Conservation (phyloP, 2,113 vertebrate genomes). For the Lathamus discolor region DNA sequence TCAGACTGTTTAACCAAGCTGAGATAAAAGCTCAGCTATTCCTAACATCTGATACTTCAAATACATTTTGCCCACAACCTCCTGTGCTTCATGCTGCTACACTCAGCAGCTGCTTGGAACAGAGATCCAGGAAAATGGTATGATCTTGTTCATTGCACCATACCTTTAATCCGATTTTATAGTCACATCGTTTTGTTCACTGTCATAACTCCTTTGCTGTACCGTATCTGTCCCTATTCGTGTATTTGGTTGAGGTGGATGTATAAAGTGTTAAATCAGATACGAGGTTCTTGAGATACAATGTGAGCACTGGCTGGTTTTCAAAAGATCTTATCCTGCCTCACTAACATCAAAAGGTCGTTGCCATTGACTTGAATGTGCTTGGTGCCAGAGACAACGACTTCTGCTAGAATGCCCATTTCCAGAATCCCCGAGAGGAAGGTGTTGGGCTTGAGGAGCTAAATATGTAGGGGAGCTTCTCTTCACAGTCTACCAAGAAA, state of each 20-base stretch:
- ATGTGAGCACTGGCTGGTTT: background rate
- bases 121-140: background rate
- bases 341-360: background rate
- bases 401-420: background rate
- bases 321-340: background rate
- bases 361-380: background rate
- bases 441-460: background rate
- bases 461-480: background rate
- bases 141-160: background rate
- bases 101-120: background rate
- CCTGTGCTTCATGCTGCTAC: background rate
- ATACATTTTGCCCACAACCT: background rate
- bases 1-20: background rate
- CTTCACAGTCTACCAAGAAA: background rate
- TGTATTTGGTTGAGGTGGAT: background rate
- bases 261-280: background rate
- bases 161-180: background rate
- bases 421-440: background rate
- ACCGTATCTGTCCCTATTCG: background rate
- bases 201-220: background rate
- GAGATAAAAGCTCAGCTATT: background rate
- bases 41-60: background rate
- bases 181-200: background rate
- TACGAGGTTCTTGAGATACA: background rate
- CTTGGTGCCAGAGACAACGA: background rate